Percentiles rank a stretch among this genome's conserved stretches.
These are phyloP conservation scores for Neoascia interrupta DNA, from an alignment of 2,888 invertebrate genomes.

Conservation along the genomic window DNA sequence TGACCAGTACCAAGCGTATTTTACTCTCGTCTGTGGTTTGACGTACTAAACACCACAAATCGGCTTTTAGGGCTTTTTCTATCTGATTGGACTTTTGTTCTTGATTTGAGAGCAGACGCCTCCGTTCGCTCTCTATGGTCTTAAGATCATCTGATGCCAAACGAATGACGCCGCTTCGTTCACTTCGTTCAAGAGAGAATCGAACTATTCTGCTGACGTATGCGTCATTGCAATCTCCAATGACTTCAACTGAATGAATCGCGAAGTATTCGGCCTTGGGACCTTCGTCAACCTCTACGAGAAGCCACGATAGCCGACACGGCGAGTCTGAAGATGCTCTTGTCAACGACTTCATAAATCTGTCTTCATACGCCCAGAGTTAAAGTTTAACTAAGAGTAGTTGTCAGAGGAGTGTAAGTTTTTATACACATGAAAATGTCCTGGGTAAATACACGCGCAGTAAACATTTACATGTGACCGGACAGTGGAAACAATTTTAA, in stretches of 20 bases:
- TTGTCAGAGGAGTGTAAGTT: too few relatives aligned
- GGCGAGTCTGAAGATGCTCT: neutral
- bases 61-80: neutral
- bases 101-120: neutral
- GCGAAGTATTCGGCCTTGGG: slow-evolving; percentile 56
- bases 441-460: too few relatives aligned
- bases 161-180: slow-evolving; percentile 72
- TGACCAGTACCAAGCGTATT: neutral
- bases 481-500: too few relatives aligned
- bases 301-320: slow-evolving; percentile 74
- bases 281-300: slow-evolving; percentile 73
- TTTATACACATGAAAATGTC: too few relatives aligned
- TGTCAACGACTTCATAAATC: neutral
- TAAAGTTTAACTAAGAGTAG: neutral
- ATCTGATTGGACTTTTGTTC: neutral
- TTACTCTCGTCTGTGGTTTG: slow-evolving; percentile 6
- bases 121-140: neutral
- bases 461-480: too few relatives aligned
- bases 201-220: slow-evolving; percentile 72
- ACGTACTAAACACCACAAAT: slow-evolving; percentile 21
- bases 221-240: slow-evolving; percentile 71
- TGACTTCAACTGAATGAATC: slow-evolving; percentile 74
- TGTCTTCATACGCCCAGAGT: neutral
- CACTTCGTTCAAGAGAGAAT: slow-evolving; percentile 71
- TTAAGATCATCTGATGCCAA: slow-evolving; percentile 73